Percentiles rank a stretch among this genome's conserved stretches.
phyloP scores from a whole-genome alignment of 2,888 invertebrate species.

The Nineta flava region DNA sequence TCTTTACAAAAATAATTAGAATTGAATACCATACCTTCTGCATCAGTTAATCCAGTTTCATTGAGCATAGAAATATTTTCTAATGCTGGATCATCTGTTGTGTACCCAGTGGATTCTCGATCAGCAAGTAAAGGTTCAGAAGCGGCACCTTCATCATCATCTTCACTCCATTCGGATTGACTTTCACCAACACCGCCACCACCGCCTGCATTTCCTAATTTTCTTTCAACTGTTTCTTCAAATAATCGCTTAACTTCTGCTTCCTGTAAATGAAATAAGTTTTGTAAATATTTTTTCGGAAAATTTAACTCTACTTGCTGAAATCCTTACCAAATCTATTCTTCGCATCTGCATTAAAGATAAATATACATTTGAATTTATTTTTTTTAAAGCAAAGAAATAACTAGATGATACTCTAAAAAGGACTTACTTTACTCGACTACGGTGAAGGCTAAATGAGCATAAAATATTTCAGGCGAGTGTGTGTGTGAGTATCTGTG shows the following conservation, averaged over 20 bases:
- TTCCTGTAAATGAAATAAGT: constrained; percentile 21
- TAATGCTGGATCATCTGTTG: constrained; percentile 73
- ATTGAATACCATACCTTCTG: constrained; percentile 40
- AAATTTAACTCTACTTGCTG: constrained; percentile 32
- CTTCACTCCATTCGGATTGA: constrained; percentile 70
- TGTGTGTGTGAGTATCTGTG: no score
- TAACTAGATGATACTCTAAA: no score
- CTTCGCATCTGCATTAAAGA: constrained; percentile 23
- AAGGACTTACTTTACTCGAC: no score
- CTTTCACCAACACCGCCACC: constrained; percentile 40
- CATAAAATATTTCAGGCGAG: no score
- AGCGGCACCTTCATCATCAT: constrained; percentile 44
- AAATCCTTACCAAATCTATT: constrained; percentile 32
- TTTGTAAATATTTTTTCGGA: constrained; percentile 26
- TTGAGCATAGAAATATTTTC: constrained; percentile 75
- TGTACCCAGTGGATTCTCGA: constrained; percentile 59
- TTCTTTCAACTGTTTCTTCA: constrained; percentile 29
- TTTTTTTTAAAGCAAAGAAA: no score
- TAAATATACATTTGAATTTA: constrained; percentile 4
- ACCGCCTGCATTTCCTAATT: constrained; percentile 23
- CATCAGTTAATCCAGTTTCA: constrained; percentile 74
- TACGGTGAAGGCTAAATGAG: no score
- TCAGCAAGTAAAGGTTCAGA: constrained; percentile 38
- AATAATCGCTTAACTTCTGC: constrained; percentile 31
- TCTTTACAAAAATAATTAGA: no score